Evolutionary conservation across 2,888 invertebrate species (phyloP), one percentile per base, ranked within the genome.

Genomic region (Colletes collaris): DNA sequence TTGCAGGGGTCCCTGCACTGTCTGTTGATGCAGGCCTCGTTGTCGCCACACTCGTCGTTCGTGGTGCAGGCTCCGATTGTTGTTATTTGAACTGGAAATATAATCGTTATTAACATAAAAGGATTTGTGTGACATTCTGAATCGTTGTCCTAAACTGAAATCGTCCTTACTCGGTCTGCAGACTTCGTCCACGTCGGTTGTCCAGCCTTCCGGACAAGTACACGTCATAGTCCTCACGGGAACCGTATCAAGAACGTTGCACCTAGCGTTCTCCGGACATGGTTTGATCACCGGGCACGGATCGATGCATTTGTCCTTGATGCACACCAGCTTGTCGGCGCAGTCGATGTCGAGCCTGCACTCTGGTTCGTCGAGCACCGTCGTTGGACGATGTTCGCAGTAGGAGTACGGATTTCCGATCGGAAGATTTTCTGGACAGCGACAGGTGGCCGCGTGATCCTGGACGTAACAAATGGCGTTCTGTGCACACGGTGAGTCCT

Each of bases 191-290:
- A 96, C 94, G 89, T 97, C 96, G 0, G 97, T 97, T 80, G 97
- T 96, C 94, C 96, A 97, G 62, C 97, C 96, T 87, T 97, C 96
- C 0, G 97, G 97, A 89, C 98, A 98, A 74, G 97, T 96, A 91
- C 98, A 98, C 62, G 97, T 96, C 95, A 98, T 96, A 4, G 98
- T 98, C 84, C 97, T 94, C 68, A 98, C 96, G 35, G 98, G 98
- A 55, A 96, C 94, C 76, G 97, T 97, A 89, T 98, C 97, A 16
- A 97, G 94, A 11, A 98, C 97, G 75, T 96, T 96, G 92, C 98
- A 98, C 68, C 95, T 95, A 4, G 97, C 96, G 69, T 95, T 95
- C 74, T 95, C 94, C 64, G 95, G 94, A 88, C 98, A 98, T 1
- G 98, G 98, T 87, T 95, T 95, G 19, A 97, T 94, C 89, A 95